A percentile compares a stretch with the other conserved stretches of the same genome.
Conservation (phyloP, 2,797 vertebrate genomes). For the Melanotaenia maccullochi region DNA sequence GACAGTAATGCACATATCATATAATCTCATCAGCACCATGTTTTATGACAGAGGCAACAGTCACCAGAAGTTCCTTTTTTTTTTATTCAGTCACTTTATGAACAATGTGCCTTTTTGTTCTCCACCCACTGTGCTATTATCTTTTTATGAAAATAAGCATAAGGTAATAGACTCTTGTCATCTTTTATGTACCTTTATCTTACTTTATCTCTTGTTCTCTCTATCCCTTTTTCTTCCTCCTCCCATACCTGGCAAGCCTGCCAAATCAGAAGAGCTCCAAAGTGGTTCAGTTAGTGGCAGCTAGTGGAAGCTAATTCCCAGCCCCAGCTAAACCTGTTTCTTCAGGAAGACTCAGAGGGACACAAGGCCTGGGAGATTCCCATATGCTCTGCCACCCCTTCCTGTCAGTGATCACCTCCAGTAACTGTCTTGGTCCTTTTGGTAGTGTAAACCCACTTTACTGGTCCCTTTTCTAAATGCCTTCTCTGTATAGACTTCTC, state of each 20-base stretch:
- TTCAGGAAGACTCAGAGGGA: conserved; percentile 57
- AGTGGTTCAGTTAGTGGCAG: conserved; percentile 59
- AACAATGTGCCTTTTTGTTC: conserved; percentile 73
- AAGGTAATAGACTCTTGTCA: conserved; percentile 62
- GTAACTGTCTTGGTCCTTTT: conserved; percentile 21
- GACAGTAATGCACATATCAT: conserved; percentile 58
- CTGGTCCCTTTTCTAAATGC: conserved; percentile 58
- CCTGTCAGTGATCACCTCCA: conserved; percentile 48
- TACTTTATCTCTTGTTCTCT: conserved; percentile 33
- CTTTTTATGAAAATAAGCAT: conserved; percentile 75
- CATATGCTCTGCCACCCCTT: conserved; percentile 54
- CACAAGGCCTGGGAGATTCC: conserved; percentile 58
- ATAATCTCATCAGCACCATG: conserved; percentile 58
- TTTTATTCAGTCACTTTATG: conserved; percentile 61
- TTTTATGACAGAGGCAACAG: conserved; percentile 63
- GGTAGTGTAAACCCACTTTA: conserved; percentile 40
- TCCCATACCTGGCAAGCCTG: conserved; percentile 65
- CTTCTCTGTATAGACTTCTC: conserved; percentile 70
- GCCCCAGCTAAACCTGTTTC: conserved; percentile 66
- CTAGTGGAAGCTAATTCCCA: conserved; percentile 54
- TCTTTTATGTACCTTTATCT: conserved; percentile 70
- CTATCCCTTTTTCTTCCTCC: conserved; percentile 24
- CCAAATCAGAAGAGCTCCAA: conserved; percentile 65
- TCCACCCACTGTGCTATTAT: conserved; percentile 62
- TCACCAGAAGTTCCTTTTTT: conserved; percentile 64